Percentiles rank a stretch among this genome's conserved stretches.
Evolutionary conservation across 2,888 invertebrate genomes (phyloP).

Genomic region (Psylliodes chrysocephalus): DNA sequence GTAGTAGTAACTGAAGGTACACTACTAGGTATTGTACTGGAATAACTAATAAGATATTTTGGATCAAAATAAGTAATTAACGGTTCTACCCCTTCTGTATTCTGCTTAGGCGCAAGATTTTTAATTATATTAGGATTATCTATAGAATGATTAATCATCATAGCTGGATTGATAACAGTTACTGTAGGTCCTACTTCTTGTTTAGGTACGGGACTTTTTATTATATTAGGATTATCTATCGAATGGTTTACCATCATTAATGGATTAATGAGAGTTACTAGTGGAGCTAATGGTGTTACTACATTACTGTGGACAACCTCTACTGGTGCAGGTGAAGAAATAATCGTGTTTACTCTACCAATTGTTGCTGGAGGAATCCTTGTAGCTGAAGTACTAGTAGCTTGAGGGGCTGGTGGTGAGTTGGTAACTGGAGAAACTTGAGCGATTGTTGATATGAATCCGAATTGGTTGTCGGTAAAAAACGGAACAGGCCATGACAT

Average conservation of each 20-base stretch:
- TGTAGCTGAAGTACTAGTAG: not conserved
- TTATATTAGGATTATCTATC: not conserved
- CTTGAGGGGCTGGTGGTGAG: not conserved
- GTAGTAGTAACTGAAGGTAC: not conserved
- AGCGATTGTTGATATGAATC: not conserved
- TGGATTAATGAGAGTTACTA: conserved; percentile 1
- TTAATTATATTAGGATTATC: not conserved
- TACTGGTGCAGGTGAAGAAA: conserved; percentile 9
- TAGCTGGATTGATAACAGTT: not conserved
- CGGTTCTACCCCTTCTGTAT: no score
- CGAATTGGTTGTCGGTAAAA: conserved; percentile 5
- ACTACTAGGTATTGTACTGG: not conserved
- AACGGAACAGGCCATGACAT: conserved; percentile 22
- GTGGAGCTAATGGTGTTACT: not conserved
- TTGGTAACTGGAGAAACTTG: not conserved
- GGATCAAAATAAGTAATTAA: not conserved
- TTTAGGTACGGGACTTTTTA: not conserved
- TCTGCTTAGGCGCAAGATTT: no score
- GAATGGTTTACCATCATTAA: not conserved
- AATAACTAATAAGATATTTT: not conserved
- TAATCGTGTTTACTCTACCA: conserved; percentile 16
- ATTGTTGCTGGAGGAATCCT: conserved; percentile 4
- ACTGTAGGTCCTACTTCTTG: not conserved
- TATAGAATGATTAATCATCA: not conserved
- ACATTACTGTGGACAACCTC: not conserved